Evolutionary conservation across 2,113 vertebrate species (phyloP).

Genomic region (Petrocephalus zakoni): DNA sequence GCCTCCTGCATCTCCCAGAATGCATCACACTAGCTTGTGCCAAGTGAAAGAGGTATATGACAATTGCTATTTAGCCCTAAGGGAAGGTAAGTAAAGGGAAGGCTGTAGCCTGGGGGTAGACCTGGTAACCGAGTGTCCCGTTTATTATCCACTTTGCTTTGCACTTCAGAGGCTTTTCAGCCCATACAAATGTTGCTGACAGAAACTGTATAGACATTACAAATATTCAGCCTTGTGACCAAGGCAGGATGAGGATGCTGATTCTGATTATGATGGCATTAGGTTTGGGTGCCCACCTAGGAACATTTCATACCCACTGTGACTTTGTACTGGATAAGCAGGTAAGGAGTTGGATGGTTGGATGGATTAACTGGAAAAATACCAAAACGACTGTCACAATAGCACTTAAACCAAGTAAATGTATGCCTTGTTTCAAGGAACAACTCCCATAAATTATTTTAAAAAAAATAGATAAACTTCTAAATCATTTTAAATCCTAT

Average conservation of each 20-base stretch:
- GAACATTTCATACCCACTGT: neutral
- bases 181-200: neutral
- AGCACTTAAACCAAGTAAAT: neutral
- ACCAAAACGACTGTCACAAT: neutral
- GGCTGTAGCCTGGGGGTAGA: neutral
- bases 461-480: neutral
- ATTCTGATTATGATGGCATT: neutral
- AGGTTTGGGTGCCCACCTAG: neutral
- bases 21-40: neutral
- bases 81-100: too few species aligned
- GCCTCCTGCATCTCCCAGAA: neutral
- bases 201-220: neutral
- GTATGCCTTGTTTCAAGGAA: neutral
- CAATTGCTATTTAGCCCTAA: too few species aligned
- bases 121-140: neutral
- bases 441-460: neutral
- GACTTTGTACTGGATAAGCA: neutral
- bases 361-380: neutral
- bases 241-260: neutral
- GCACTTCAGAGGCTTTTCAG: neutral
- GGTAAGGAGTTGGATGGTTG: neutral
- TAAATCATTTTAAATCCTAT: neutral
- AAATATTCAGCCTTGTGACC: neutral
- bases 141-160: neutral
- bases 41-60: neutral